Base-by-base conservation (phyloP, 2,888 invertebrate species). In the Harpalus rubripes region DNA sequence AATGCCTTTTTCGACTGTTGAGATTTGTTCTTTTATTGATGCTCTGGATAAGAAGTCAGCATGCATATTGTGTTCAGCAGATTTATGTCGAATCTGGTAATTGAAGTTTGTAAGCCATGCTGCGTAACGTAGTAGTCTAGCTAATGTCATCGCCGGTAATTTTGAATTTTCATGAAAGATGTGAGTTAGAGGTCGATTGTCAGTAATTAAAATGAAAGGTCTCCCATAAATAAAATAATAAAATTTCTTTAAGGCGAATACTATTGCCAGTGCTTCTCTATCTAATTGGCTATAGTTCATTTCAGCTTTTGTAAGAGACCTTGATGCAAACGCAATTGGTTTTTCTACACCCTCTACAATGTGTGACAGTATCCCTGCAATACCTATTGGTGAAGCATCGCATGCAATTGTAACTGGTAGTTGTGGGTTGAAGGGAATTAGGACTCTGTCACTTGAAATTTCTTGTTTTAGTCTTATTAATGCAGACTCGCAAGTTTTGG, bases 1-100 rank as follows among this genome's bases (percentile, higher is more conserved):
- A 22, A 22, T 22, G 22, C 22, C 3, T 22, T 22, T 22, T 22
- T 22, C 22, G 3, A 16, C 1, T 58, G n/a, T 58, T 58, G 10
- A 58, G 2, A 15, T n/a, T n/a, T 58, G 58, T n/a, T 12, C n/a
- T n/a, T n/a, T n/a, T 58, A 7, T 10, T 12, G 16, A 59, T 87
- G 87, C 7, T 86, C 87, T 72, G 0, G 87, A n/a, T 85, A 52
- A 5, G 87, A 61, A 12, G 88, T 74, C 74, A 1, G 39, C 74
- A 41, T 74, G 15, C 10, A 16, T 18, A 16, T 39, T 44, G 15
- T 16, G 0, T 22, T 22, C 22, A 22, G 22, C 22, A 22, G 22
- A 1, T 22, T 3, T 22, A 22, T 22, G 22, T 41, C 6, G 12
- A n/a, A 74, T 39, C 1, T n/a, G 1, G 10, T 74, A 74, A n/a